Conservation (phyloP, 1,140 invertebrate species). For the Dreissena rostriformis region DNA sequence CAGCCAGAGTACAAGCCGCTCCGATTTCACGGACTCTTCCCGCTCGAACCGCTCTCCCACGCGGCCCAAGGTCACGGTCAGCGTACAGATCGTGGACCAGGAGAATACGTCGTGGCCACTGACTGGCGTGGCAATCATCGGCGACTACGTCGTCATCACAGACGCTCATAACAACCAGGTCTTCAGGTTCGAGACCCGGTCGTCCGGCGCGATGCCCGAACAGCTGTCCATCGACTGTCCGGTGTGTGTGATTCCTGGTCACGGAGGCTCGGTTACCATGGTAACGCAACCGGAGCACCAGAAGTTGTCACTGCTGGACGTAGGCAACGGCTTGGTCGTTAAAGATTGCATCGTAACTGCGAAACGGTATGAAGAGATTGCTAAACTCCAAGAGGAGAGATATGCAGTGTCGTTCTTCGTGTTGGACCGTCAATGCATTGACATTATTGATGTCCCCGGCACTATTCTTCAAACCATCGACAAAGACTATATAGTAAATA, state of each 20-base stretch:
- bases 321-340: slow-evolving; percentile 6
- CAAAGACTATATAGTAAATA: background rate
- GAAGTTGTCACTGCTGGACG: slow-evolving; percentile 26
- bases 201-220: background rate
- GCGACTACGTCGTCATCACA: slow-evolving; percentile 33
- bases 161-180: slow-evolving; percentile 51
- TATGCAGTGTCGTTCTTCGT: slow-evolving; percentile 50
- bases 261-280: slow-evolving; percentile 18
- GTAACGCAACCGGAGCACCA: slow-evolving; percentile 46
- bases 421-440: slow-evolving; percentile 38
- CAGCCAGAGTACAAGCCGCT: background rate
- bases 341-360: slow-evolving; percentile 30
- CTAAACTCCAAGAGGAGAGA: slow-evolving; percentile 9
- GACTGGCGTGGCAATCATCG: slow-evolving; percentile 39
- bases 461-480: slow-evolving; percentile 33
- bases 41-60: slow-evolving; percentile 17
- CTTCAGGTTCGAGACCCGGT: slow-evolving; percentile 17
- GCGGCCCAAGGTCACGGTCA: slow-evolving; percentile 23
- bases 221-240: slow-evolving; percentile 42
- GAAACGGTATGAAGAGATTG: slow-evolving; percentile 50
- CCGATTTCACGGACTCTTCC: slow-evolving; percentile 1
- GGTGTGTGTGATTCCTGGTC: slow-evolving; percentile 26
- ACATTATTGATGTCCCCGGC: slow-evolving; percentile 34
- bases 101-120: slow-evolving; percentile 42
- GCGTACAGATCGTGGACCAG: slow-evolving; percentile 15